Evolutionary conservation across 2,113 vertebrate genomes (phyloP).

Genomic region (Archocentrus centrarchus): DNA sequence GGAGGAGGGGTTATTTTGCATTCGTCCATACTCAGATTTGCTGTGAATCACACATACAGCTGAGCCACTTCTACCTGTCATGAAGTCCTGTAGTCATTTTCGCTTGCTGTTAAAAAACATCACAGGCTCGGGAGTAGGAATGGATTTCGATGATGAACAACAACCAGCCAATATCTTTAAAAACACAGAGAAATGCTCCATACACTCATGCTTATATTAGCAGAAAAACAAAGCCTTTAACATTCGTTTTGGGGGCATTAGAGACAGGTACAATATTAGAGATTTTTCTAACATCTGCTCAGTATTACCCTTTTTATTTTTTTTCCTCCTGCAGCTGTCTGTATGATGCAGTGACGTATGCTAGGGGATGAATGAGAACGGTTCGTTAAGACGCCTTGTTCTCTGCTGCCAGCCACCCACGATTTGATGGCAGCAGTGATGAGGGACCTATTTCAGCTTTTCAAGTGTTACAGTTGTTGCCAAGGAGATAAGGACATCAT

Average conservation of each 20-base stretch:
- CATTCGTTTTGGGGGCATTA: neutral
- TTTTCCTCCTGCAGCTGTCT: constrained; percentile 6
- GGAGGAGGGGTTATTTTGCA: constrained; percentile 5
- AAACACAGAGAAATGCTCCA: constrained; percentile 1
- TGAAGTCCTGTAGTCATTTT: constrained; percentile 44
- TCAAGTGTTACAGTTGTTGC: constrained; percentile 78
- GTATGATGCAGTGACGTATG: constrained; percentile 34
- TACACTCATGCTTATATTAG: constrained; percentile 18
- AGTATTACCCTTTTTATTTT: neutral
- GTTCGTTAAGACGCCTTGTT: constrained; percentile 70
- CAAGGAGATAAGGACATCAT: constrained; percentile 80
- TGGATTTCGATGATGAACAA: constrained; percentile 53
- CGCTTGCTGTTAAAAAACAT: constrained; percentile 34
- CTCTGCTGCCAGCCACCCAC: constrained; percentile 67
- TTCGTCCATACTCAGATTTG: constrained; percentile 25
- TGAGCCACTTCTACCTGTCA: constrained; percentile 42
- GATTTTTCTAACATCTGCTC: constrained; percentile 15
- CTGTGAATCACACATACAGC: constrained; percentile 20
- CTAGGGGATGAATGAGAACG: constrained; percentile 45
- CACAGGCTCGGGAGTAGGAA: constrained; percentile 20
- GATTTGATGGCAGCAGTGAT: constrained; percentile 76
- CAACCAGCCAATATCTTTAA: constrained; percentile 47
- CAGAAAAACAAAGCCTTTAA: neutral
- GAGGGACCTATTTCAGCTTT: constrained; percentile 76
- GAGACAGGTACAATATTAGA: neutral